phyloP scores from a whole-genome alignment of 2,888 invertebrate genomes.

The Ophion ventricosus region DNA sequence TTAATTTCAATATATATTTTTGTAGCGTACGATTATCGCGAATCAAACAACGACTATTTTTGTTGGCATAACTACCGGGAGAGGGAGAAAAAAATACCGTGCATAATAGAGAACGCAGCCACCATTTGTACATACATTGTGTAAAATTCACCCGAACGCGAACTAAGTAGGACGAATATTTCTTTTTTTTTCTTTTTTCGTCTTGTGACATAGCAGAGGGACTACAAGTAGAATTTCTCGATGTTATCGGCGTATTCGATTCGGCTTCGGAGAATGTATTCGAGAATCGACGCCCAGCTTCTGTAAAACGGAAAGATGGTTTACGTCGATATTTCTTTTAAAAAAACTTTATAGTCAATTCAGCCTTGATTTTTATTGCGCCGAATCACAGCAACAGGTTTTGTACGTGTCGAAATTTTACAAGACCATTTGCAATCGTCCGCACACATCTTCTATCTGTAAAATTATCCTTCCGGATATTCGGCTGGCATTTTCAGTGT shows the following conservation, averaged over 20 bases:
- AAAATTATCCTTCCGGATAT: constrained; percentile 48
- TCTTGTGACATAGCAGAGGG: constrained; percentile 42
- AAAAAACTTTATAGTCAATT: neutral
- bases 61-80: constrained; percentile 30
- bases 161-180: constrained; percentile 57
- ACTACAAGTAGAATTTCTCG: constrained; percentile 46
- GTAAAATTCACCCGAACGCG: constrained; percentile 58
- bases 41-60: constrained; percentile 60
- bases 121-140: constrained; percentile 65
- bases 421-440: constrained; percentile 23
- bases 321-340: constrained; percentile 11
- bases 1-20: constrained; percentile 67
- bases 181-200: constrained; percentile 23
- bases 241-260: constrained; percentile 46
- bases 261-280: constrained; percentile 3
- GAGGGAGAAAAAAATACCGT: constrained; percentile 33
- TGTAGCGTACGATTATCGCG: constrained; percentile 63
- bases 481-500: constrained; percentile 55
- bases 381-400: constrained; percentile 17
- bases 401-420: too few species aligned
- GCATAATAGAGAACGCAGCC: constrained; percentile 60
- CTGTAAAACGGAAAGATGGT: constrained; percentile 36
- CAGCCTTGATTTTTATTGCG: too few species aligned
- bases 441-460: constrained; percentile 45
- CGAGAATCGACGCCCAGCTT: constrained; percentile 31